Evolutionary conservation across 1,140 invertebrate species (phyloP).

Genomic region (Pogonus chalceus): DNA sequence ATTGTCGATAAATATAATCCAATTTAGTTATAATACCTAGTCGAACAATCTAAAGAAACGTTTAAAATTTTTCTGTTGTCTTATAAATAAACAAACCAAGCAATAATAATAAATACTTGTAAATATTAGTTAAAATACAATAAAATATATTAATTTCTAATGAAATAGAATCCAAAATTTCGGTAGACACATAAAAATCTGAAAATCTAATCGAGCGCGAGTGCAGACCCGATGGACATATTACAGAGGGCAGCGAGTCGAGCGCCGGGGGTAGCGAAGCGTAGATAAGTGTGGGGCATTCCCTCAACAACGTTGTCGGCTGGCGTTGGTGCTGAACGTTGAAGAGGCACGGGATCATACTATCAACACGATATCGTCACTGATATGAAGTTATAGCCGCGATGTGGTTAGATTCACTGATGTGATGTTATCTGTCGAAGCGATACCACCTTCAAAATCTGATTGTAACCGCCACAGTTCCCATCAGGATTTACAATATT

Average conservation of each 20-base stretch:
- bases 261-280: not conserved
- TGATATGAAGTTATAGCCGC: conserved; percentile 25
- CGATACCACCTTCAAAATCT: conserved; percentile 9
- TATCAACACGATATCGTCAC: conserved; percentile 23
- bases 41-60: too few relatives aligned
- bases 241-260: not conserved
- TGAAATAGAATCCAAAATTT: too few relatives aligned
- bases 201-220: not conserved
- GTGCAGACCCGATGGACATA: not conserved
- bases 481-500: conserved; percentile 1
- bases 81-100: too few relatives aligned
- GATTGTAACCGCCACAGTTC: conserved; percentile 8
- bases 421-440: conserved; percentile 18
- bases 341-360: conserved; percentile 14
- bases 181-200: too few relatives aligned
- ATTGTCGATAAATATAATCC: too few relatives aligned
- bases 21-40: too few relatives aligned
- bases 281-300: too few relatives aligned
- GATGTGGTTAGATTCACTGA: conserved; percentile 27
- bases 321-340: not conserved
- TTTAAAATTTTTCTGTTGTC: too few relatives aligned
- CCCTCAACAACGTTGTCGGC: too few relatives aligned
- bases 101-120: too few relatives aligned
- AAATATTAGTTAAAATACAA: too few relatives aligned
- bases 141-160: too few relatives aligned